Evolutionary conservation across 1,140 invertebrate species (phyloP), one percentile per base, ranked within the genome.

Genomic region (Vanessa atalanta): DNA sequence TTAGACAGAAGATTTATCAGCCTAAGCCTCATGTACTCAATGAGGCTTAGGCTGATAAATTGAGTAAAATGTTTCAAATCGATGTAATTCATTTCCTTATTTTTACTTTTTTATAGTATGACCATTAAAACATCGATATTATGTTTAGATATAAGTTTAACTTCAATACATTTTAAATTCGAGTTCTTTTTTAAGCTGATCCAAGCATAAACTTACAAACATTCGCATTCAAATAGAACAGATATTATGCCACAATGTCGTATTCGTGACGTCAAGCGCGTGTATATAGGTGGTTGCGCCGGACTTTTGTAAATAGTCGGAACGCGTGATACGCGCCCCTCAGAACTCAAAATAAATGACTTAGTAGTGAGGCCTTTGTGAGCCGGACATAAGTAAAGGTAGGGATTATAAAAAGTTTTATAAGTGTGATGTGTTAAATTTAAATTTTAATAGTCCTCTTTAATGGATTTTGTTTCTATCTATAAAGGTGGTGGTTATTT

Each of bases 261-360:
- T 65, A 50, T 15, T 6, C 7, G 73, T 90, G 87, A 90, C 87
- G 88, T 87, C 84, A 85, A 57, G 37, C 51, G 65, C 82, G 77
- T 85, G 82, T 90, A 90, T 90, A 90, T 90, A 90, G 88, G 66
- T 69, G 67, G 78, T 78, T 80, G 88, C 86, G 83, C 86, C 65
- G 75, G 80, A 86, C 75, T 79, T 61, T 83, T 70, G 66, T 79
- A 83, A 81, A 87, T 87, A 90, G 88, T 90, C 82, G 81, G 71
- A 75, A 75, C 73, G 55, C 55, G 55, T 80, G 72, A 82, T 80
- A 78, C 86, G 79, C 79, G 71, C 60, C 70, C 71, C 65, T 68
- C 79, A 79, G 75, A 84, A 76, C 83, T 85, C 75, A 82, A 74
- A 76, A 78, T 69, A 67, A 60, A 63, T 55, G 65, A 50, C 69